These are phyloP conservation scores for Oeneis ivallda DNA, from an alignment of 2,888 invertebrate genomes.

Conservation along the genomic window DNA sequence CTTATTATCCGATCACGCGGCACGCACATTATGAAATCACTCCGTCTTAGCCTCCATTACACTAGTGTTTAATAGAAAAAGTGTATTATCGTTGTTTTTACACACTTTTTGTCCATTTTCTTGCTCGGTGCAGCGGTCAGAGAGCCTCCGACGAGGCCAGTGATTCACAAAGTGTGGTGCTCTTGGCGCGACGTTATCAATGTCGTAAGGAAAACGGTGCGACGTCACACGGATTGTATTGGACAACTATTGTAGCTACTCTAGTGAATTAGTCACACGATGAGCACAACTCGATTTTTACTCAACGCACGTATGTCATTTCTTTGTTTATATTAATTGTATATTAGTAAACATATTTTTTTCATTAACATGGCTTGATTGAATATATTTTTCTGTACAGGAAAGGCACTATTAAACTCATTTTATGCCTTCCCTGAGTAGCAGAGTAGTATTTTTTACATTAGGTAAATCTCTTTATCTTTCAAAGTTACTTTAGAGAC, in stretches of 20 bases:
- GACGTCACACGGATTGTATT: constrained; percentile 38
- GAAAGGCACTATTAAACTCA: too few species aligned
- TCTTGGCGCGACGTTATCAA: constrained; percentile 27
- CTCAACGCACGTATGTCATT: constrained; percentile 1
- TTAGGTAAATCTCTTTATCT: too few species aligned
- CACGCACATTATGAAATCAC: constrained; percentile 15
- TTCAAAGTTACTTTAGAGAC: too few species aligned
- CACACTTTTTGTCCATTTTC: constrained; percentile 24
- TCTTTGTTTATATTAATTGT: neutral
- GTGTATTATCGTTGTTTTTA: neutral
- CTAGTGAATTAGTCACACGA: constrained; percentile 7
- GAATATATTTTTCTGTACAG: neutral
- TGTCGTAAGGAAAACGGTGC: constrained; percentile 34
- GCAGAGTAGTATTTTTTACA: too few species aligned
- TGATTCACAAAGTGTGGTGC: constrained; percentile 55
- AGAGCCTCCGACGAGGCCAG: constrained; percentile 42
- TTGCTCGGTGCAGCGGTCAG: neutral
- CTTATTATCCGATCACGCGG: neutral
- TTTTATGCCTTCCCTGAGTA: too few species aligned
- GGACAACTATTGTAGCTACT: constrained; percentile 25
- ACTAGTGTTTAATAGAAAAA: neutral
- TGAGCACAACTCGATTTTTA: neutral
- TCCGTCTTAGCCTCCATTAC: neutral
- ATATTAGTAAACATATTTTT: neutral
- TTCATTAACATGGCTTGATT: neutral